Evolutionary conservation across 2,888 invertebrate genomes (phyloP), one percentile per base, ranked within the genome.

Genomic region (Atethmia centrago): DNA sequence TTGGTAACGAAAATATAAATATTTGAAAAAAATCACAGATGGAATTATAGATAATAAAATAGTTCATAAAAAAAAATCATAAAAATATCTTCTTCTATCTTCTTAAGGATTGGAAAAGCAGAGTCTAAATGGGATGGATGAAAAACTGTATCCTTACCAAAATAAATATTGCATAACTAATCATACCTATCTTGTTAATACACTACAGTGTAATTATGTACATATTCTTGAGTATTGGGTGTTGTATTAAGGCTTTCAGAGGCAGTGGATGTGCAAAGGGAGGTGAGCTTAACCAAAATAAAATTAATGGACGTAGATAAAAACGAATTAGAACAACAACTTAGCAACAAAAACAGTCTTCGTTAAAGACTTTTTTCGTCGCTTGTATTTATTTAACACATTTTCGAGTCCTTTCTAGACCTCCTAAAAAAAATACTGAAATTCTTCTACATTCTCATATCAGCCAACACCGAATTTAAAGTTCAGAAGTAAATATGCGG

Each of bases 401-500:
- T 1, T 19, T 19, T 19, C 59, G 16, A 16, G 5, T 40, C n/a
- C 25, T 61, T 61, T 61, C 19, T 40, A 61, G 10, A 8, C n/a
- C 3, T 45, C 21, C 21, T 40, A 19, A 28, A 28, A 31, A 68
- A 42, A 31, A 0, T 10, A 36, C 1, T 28, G 4, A 10, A 40
- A 25, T 2, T 45, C 0, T 14, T 14, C 4, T 0, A 25, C 2
- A 25, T 31, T 36, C 42, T 56, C 16, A 40, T 16, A 28, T 9
- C 42, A 42, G 7, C 21, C 8, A n/a, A 40, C 2, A 73, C 1
- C 3, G 0, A 59, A 36, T 49, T 63, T 2, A 49, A 47, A 78
- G 2, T 21, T 45, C 3, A 49, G 42, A 71, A 69, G 61, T 61
- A 65, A 51, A 62, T 77, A 62, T 80, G 63, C 45, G 12, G 36